A percentile compares a stretch with the other conserved stretches of the same genome.
These are phyloP conservation scores for Lutjanus argentimaculatus DNA, from an alignment of 2,797 vertebrate species.

Conservation along the genomic window DNA sequence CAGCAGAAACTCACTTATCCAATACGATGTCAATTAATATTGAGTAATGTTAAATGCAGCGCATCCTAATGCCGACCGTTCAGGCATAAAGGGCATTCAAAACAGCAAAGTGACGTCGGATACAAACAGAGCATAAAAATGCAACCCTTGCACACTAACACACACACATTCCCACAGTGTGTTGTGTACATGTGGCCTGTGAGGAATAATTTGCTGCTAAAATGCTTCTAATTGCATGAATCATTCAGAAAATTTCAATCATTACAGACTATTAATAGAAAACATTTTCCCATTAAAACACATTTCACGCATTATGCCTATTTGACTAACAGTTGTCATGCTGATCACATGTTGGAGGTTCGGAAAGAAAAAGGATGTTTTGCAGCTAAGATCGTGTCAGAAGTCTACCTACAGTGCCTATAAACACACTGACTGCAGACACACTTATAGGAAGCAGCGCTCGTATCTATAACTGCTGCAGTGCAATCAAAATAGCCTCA, in stretches of 20 bases:
- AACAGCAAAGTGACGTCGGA: slow-evolving; percentile 49
- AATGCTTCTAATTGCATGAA: slow-evolving; percentile 75
- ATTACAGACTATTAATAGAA: slow-evolving; percentile 73
- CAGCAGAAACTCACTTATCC: slow-evolving; percentile 42
- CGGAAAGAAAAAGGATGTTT: neutral
- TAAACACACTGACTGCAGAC: slow-evolving; percentile 27
- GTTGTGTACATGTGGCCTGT: slow-evolving; percentile 47
- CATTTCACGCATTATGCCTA: slow-evolving; percentile 66
- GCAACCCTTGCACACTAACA: slow-evolving; percentile 9
- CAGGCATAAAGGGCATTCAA: slow-evolving; percentile 53
- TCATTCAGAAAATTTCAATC: slow-evolving; percentile 76
- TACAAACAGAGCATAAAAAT: slow-evolving; percentile 29
- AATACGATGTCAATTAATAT: slow-evolving; percentile 64
- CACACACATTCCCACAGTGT: slow-evolving; percentile 25
- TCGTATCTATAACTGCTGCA: slow-evolving; percentile 37
- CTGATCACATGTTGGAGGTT: slow-evolving; percentile 31
- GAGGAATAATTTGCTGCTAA: slow-evolving; percentile 74
- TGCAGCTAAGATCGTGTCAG: slow-evolving; percentile 25
- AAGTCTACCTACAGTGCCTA: slow-evolving; percentile 30
- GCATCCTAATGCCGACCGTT: slow-evolving; percentile 57
- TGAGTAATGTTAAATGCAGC: slow-evolving; percentile 56
- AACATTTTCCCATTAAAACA: slow-evolving; percentile 69
- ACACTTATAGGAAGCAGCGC: slow-evolving; percentile 13
- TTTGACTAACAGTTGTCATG: slow-evolving; percentile 49
- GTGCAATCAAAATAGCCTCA: slow-evolving; percentile 48